Evolutionary conservation across 2,888 invertebrate species (phyloP).

Genomic region (Lobophora halterata): DNA sequence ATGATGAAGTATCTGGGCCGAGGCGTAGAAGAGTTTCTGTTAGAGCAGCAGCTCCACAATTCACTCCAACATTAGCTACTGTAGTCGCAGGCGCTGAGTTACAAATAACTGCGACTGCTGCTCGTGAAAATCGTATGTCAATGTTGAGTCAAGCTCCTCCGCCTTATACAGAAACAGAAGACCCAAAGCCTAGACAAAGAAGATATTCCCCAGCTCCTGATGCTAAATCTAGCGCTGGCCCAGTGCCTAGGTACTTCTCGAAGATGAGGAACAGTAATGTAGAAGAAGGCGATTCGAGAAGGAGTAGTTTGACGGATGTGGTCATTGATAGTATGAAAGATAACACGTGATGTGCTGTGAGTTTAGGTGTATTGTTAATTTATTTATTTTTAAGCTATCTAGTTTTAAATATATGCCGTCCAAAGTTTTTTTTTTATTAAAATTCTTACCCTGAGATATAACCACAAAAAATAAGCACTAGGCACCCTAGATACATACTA

Average conservation of each 20-base stretch:
- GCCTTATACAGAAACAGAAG: slow-evolving; percentile 62
- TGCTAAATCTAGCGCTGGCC: slow-evolving; percentile 60
- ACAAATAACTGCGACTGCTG: slow-evolving; percentile 66
- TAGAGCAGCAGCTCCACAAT: slow-evolving; percentile 65
- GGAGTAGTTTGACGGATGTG: slow-evolving; percentile 72
- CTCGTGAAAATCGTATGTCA: slow-evolving; percentile 69
- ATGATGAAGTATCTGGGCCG: slow-evolving; percentile 55
- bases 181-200: slow-evolving; percentile 55
- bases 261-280: slow-evolving; percentile 56
- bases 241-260: slow-evolving; percentile 69
- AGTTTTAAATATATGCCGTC: slow-evolving; percentile 52
- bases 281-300: slow-evolving; percentile 60
- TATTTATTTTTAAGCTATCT: slow-evolving; percentile 34
- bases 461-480: slow-evolving; percentile 10
- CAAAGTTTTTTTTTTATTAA: slow-evolving; percentile 39
- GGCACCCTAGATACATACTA: too few relatives aligned
- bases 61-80: slow-evolving; percentile 70
- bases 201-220: slow-evolving; percentile 70
- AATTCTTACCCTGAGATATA: slow-evolving; percentile 15
- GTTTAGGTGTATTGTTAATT: slow-evolving; percentile 50
- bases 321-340: slow-evolving; percentile 75
- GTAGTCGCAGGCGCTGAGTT: slow-evolving; percentile 71
- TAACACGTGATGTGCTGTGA: slow-evolving; percentile 66
- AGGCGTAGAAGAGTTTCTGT: slow-evolving; percentile 67
- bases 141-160: slow-evolving; percentile 73